Base-by-base conservation (phyloP, 1,140 invertebrate genomes). In the Pogonognathellus flavescens region DNA sequence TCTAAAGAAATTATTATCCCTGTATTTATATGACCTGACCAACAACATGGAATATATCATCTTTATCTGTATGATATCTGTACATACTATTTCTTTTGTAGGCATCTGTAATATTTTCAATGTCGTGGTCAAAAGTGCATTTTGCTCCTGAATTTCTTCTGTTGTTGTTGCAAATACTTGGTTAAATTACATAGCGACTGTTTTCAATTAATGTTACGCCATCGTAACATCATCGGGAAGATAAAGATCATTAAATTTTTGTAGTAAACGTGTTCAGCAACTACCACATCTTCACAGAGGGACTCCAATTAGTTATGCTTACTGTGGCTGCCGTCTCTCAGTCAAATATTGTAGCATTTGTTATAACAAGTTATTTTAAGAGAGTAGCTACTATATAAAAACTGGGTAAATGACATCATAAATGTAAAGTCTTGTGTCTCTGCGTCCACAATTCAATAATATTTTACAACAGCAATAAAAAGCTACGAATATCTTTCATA, bases 91-190 rank as follows among this genome's bases (percentile, higher is more conserved):
- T 13, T 66, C 0, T 4, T 13, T 25, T 49, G 11, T 6, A 11
- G 4, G 25, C 4, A 72, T 22, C 20, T 72, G 31, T 72, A 0
- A n/a, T 72, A 14, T 49, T 76, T 76, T 76, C 70, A 76, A 76
- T 76, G 70, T 41, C 70, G 41, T 76, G 70, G 70, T 50, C 70
- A 76, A 76, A 76, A 76, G 70, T 76, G 70, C 70, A 76, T 76
- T 31, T 76, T 76, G 70, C 70, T 76, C 31, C 70, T 76, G 70
- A 31, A 76, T 31, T 76, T 76, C 31, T 50, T 76, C n/a, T 41
- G n/a, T 49, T 57, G 11, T 57, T n/a, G n/a, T 14, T 14, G n/a
- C 53, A n/a, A n/a, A 57, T 57, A 57, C 53, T 13, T 14, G 1
- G n/a, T 2, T 57, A 57, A 14, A 9, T 57, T 57, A n/a, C 6